Conservation (phyloP, 2,888 invertebrate genomes). For the Drosophila borborema region DNA sequence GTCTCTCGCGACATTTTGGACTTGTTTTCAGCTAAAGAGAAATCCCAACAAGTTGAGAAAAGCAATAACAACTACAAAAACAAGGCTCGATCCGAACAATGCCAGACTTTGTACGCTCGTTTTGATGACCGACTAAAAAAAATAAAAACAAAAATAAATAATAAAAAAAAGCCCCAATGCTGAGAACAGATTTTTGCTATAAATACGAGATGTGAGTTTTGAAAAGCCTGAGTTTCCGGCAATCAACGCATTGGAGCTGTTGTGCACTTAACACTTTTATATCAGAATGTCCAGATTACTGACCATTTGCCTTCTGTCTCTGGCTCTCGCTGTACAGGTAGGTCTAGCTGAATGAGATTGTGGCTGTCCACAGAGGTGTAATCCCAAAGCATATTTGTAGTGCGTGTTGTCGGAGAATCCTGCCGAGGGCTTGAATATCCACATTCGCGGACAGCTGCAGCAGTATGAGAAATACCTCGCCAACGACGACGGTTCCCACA, state of each 20-base stretch:
- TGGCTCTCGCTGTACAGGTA: conserved; percentile 66
- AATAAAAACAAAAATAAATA: conserved; percentile 16
- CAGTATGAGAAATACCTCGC: conserved; percentile 60
- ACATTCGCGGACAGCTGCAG: conserved; percentile 70
- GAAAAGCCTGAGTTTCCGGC: conserved; percentile 53
- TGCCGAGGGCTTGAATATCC: conserved; percentile 64
- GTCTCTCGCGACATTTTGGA: conserved; percentile 57
- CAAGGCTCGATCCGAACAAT: conserved; percentile 53
- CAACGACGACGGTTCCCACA: conserved; percentile 61
- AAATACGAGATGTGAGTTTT: conserved; percentile 57
- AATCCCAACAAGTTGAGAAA: conserved; percentile 57
- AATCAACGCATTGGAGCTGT: conserved; percentile 47
- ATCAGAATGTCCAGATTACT: conserved; percentile 66
- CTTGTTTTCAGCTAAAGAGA: conserved; percentile 64
- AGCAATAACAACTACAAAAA: conserved; percentile 41
- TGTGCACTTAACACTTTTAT: conserved; percentile 25
- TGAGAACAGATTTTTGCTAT: conserved; percentile 63
- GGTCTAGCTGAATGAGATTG: conserved; percentile 15
- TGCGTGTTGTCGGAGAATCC: conserved; percentile 51
- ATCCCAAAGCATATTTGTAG: conserved; percentile 14
- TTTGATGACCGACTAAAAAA: conserved; percentile 46
- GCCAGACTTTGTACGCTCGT: conserved; percentile 58
- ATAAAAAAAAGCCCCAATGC: conserved; percentile 44
- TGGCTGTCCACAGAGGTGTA: background rate
- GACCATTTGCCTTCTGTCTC: conserved; percentile 58